These are phyloP conservation scores for Ennomos fuscantarius DNA, from an alignment of 2,888 invertebrate genomes.

Conservation along the genomic window DNA sequence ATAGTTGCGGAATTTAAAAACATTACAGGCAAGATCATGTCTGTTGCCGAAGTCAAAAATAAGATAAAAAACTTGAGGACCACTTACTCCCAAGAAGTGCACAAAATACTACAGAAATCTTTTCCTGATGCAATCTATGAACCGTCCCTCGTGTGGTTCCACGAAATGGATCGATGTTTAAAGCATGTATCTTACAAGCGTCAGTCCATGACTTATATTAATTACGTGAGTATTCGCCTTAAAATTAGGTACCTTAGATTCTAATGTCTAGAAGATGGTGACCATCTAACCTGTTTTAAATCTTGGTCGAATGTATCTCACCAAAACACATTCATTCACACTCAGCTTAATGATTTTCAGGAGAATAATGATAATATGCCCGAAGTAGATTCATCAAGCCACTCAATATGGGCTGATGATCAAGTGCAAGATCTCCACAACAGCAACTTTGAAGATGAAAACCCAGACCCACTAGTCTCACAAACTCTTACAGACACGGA, in stretches of 20 bases:
- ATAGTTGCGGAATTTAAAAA: slow-evolving; percentile 64
- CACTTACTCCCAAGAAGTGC: slow-evolving; percentile 78
- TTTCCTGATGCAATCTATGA: slow-evolving; percentile 67
- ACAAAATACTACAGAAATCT: slow-evolving; percentile 74
- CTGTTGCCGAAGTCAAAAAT: slow-evolving; percentile 71
- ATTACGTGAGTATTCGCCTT: slow-evolving; percentile 8
- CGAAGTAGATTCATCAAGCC: slow-evolving; percentile 64
- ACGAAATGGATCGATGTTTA: slow-evolving; percentile 73
- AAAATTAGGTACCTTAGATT: too few relatives aligned
- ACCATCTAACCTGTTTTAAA: too few relatives aligned
- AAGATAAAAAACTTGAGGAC: slow-evolving; percentile 79
- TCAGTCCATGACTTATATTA: slow-evolving; percentile 23
- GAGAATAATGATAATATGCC: slow-evolving; percentile 58
- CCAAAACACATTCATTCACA: too few relatives aligned
- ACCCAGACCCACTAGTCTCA: slow-evolving; percentile 63
- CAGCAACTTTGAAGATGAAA: slow-evolving; percentile 50
- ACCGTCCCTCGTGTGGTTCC: slow-evolving; percentile 73
- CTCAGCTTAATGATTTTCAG: slow-evolving; percentile 28
- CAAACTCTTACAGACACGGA: slow-evolving; percentile 60
- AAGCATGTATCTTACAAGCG: slow-evolving; percentile 65
- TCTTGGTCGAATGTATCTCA: too few relatives aligned
- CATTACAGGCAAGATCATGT: slow-evolving; percentile 58
- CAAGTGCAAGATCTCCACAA: slow-evolving; percentile 44
- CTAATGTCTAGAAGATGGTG: neutral
- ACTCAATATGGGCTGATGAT: slow-evolving; percentile 61